Evolutionary conservation across 2,888 invertebrate species (phyloP).

Genomic region (Erynnis tages): DNA sequence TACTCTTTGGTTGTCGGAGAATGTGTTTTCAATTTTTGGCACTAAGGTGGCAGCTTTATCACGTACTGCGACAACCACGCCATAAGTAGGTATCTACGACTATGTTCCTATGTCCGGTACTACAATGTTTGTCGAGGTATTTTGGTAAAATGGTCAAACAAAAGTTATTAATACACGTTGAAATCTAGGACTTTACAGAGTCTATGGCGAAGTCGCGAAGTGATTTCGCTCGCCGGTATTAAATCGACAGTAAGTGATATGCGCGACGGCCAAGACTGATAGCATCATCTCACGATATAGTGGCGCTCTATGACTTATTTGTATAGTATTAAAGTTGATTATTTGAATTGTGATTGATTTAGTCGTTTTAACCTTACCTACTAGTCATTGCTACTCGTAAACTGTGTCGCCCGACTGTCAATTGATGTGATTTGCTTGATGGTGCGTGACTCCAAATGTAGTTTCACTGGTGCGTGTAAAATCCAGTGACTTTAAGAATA

Average conservation of each 20-base stretch:
- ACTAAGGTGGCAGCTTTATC: no score
- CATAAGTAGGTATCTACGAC: no score
- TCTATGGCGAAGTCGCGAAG: background rate
- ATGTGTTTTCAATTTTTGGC: no score
- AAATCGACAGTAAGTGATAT: constrained; percentile 13
- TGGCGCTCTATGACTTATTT: constrained; percentile 6
- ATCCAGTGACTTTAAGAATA: no score
- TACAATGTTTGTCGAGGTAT: no score
- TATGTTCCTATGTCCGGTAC: no score
- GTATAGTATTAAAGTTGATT: constrained; percentile 17
- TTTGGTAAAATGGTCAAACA: no score
- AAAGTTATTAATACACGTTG: background rate
- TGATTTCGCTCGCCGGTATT: constrained; percentile 2
- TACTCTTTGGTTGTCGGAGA: no score
- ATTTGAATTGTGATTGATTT: constrained; percentile 17
- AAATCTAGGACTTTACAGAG: background rate
- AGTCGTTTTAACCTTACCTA: constrained; percentile 3
- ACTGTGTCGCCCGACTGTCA: constrained; percentile 11
- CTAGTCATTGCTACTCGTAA: constrained; percentile 1
- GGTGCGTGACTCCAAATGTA: background rate
- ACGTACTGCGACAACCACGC: no score
- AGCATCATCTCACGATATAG: constrained; percentile 7
- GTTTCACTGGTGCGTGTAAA: no score
- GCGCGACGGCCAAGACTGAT: constrained; percentile 1
- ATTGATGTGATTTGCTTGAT: constrained; percentile 7